These are phyloP conservation scores for Drosophila albomicans DNA, from an alignment of 1,140 invertebrate genomes.

Conservation along the genomic window DNA sequence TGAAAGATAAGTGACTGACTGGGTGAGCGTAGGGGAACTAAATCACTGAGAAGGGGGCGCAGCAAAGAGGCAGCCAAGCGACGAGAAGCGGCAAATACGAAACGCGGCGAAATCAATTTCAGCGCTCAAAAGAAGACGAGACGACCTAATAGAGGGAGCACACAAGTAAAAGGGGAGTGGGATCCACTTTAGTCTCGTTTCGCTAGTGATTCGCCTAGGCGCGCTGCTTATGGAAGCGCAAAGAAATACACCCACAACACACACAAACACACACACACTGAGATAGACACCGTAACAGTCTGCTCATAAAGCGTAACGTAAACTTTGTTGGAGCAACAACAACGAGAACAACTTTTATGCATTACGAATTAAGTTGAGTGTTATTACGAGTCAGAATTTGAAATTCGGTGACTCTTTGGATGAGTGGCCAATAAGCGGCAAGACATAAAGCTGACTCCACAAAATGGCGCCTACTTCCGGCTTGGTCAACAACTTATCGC, in stretches of 20 bases:
- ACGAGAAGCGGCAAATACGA: conserved; percentile 66
- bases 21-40: conserved; percentile 5
- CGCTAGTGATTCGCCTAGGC: conserved; percentile 52
- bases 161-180: not conserved
- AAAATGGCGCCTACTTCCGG: conserved; percentile 70
- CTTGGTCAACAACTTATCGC: not conserved
- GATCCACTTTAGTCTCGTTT: conserved; percentile 46
- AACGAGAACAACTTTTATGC: conserved; percentile 8
- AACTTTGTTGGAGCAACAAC: conserved; percentile 42
- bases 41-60: not conserved
- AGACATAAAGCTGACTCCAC: conserved; percentile 43
- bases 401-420: conserved; percentile 18
- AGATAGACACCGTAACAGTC: conserved; percentile 27
- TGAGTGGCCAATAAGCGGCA: conserved; percentile 64
- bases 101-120: conserved; percentile 74
- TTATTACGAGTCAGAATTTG: conserved; percentile 55
- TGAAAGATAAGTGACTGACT: conserved; percentile 59
- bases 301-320: conserved; percentile 69
- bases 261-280: conserved; percentile 27
- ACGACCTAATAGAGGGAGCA: not conserved
- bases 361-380: conserved; percentile 3
- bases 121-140: conserved; percentile 38
- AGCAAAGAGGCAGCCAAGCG: conserved; percentile 50
- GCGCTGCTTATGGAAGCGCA: conserved; percentile 78
- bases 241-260: conserved; percentile 72